phyloP scores from a whole-genome alignment of 2,113 vertebrate species.

The Hippocampus barbouri region DNA sequence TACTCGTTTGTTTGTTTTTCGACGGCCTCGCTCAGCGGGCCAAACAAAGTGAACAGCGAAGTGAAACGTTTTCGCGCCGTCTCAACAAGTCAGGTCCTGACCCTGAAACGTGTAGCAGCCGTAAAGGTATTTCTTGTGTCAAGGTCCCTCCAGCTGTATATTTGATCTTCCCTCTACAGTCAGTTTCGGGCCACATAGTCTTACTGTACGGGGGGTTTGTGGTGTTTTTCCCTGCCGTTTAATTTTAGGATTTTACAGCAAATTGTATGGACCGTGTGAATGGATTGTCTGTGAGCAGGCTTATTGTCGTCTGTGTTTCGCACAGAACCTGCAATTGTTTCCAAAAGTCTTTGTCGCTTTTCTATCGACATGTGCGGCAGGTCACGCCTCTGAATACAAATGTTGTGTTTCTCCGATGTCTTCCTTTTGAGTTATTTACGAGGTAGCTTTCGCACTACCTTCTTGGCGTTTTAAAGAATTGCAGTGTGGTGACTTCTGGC shows the following conservation, averaged over 20 bases:
- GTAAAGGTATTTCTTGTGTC: slow-evolving; percentile 55
- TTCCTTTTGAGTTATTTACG: slow-evolving; percentile 13
- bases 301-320: not conserved
- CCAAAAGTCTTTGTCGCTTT: not conserved
- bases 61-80: slow-evolving; percentile 10
- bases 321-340: not conserved
- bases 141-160: slow-evolving; percentile 28
- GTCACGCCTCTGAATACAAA: not conserved
- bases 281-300: not conserved
- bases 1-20: not conserved
- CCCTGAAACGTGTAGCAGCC: slow-evolving; percentile 37
- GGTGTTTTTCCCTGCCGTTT: not conserved
- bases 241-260: slow-evolving; percentile 2
- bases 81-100: slow-evolving; percentile 69
- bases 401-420: not conserved
- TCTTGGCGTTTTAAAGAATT: slow-evolving; percentile 10
- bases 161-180: not conserved
- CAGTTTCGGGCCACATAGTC: not conserved
- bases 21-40: not conserved
- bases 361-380: not conserved
- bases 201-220: not conserved
- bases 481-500: slow-evolving; percentile 12
- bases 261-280: not conserved
- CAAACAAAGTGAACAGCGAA: slow-evolving; percentile 12
- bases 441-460: slow-evolving; percentile 6